Evolutionary conservation across 1,140 invertebrate species (phyloP).

Genomic region (Atta colombica): DNA sequence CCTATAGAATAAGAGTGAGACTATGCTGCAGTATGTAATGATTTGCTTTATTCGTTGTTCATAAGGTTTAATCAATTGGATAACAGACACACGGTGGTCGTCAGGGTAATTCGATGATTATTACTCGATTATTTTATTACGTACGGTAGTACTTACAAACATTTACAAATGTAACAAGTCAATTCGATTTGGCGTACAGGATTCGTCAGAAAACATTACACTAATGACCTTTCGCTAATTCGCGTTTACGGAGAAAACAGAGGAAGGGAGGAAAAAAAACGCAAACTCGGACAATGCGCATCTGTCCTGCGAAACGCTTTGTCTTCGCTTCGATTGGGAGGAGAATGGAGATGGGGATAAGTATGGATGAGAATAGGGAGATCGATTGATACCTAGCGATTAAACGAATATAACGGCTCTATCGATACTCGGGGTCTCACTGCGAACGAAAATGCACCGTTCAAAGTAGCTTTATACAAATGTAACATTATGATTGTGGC

Average conservation of each 20-base stretch:
- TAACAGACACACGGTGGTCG: conserved; percentile 61
- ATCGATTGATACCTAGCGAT: conserved; percentile 31
- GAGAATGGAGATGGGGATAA: background rate
- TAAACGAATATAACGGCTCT: conserved; percentile 55
- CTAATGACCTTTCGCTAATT: conserved; percentile 68
- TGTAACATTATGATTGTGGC: conserved; percentile 59
- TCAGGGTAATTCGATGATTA: conserved; percentile 75
- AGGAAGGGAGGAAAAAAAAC: background rate
- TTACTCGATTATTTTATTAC: conserved; percentile 83
- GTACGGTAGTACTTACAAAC: conserved; percentile 83
- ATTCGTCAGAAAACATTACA: conserved; percentile 80
- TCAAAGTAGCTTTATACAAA: conserved; percentile 73
- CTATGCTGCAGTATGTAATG: conserved; percentile 61
- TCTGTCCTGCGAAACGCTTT: conserved; percentile 30
- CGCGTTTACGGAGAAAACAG: conserved; percentile 35
- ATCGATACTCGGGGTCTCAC: conserved; percentile 22
- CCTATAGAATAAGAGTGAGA: conserved; percentile 55
- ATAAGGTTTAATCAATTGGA: conserved; percentile 60
- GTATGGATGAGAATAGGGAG: background rate
- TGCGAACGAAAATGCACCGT: conserved; percentile 38
- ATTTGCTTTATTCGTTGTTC: conserved; percentile 69
- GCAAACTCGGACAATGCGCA: conserved; percentile 40
- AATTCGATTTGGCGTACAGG: conserved; percentile 83
- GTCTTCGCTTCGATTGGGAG: conserved; percentile 16
- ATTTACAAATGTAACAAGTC: conserved; percentile 85